These are phyloP conservation scores for Callipepla squamata DNA, from an alignment of 2,113 vertebrate species.

Conservation along the genomic window DNA sequence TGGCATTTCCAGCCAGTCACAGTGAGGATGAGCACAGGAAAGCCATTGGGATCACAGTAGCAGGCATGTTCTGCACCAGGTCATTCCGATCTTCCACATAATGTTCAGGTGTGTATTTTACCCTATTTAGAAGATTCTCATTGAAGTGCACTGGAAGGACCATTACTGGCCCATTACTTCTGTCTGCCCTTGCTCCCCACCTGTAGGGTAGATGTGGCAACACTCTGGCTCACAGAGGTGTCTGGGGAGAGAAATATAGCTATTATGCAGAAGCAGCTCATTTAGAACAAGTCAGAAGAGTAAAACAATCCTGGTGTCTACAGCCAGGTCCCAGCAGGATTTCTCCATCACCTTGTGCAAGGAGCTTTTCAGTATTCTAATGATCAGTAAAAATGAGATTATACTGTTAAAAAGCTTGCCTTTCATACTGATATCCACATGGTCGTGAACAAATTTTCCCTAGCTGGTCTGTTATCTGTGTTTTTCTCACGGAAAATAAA, in stretches of 20 bases:
- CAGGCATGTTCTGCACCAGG: neutral
- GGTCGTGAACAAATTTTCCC: conserved; percentile 20
- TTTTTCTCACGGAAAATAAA: conserved; percentile 26
- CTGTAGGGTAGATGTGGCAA: conserved; percentile 4
- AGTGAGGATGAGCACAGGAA: neutral
- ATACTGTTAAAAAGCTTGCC: neutral
- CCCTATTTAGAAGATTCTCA: neutral
- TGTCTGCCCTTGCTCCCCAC: neutral
- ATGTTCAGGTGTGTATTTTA: conserved; percentile 15
- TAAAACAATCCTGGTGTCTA: neutral
- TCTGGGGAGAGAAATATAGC: neutral
- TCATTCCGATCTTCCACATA: neutral
- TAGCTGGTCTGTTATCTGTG: neutral
- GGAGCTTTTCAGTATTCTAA: neutral
- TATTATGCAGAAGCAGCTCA: neutral
- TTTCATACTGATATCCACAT: neutral
- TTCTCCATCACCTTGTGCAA: neutral
- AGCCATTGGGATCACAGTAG: neutral
- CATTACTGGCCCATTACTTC: neutral
- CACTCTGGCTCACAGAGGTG: neutral
- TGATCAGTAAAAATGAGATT: conserved; percentile 17
- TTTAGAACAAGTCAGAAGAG: neutral
- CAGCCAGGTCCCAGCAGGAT: neutral
- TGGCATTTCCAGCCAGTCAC: neutral
- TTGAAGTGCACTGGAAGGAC: conserved; percentile 24